Evolutionary conservation across 2,888 invertebrate genomes (phyloP).

Genomic region (Eupithecia abbreviata): DNA sequence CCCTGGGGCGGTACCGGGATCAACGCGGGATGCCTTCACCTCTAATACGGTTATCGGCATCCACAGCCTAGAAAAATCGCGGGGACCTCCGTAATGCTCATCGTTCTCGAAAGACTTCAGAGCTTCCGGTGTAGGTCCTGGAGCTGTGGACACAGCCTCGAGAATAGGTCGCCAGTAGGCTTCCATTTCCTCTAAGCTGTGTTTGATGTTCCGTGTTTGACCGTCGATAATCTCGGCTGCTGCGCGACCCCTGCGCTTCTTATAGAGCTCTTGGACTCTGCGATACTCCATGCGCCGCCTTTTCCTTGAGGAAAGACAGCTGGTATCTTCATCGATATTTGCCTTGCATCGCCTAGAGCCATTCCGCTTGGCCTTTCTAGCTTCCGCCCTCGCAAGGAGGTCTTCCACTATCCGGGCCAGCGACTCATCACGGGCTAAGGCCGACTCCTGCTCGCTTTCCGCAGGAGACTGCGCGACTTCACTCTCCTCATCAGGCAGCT

Average conservation of each 20-base stretch:
- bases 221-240: no score
- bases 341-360: not conserved
- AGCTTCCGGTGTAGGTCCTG: not conserved
- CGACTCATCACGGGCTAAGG: not conserved
- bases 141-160: no score
- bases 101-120: not conserved
- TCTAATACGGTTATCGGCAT: no score
- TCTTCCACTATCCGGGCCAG: no score
- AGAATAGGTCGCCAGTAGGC: no score
- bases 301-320: not conserved
- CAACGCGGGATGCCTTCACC: no score
- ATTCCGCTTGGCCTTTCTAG: not conserved
- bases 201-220: no score
- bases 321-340: not conserved
- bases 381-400: constrained; percentile 1
- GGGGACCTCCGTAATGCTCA: not conserved
- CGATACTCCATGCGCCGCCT: not conserved
- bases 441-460: not conserved
- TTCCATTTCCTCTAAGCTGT: no score
- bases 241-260: no score
- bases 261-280: not conserved
- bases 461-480: not conserved
- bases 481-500: not conserved
- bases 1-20: not conserved
- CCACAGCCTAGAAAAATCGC: no score